Base-by-base conservation (phyloP, 2,888 invertebrate species). In the Pseudanteris insignis region DNA sequence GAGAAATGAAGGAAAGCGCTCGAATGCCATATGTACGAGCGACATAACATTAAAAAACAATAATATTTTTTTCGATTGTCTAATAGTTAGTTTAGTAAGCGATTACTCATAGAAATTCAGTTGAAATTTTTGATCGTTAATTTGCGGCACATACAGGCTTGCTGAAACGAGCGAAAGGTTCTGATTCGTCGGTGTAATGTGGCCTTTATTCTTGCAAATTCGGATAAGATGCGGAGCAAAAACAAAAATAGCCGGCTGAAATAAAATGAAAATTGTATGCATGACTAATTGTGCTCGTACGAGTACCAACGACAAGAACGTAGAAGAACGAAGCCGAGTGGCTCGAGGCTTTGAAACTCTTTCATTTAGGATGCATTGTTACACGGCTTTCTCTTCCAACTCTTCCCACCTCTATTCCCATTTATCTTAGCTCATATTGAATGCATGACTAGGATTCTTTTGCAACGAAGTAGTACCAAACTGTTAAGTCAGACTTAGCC, bases 331-430 rank as follows among this genome's bases (percentile, higher is more conserved):
- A 65, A 67, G 64, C 67, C 64, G 60, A 67, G 64, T 66, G 61
- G 68, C 70, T 68, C 58, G 59, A 60, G 69, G 71, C 69, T 50
- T 63, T 60, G 53, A 67, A 68, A 70, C 70, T 70, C 73, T 75
- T 73, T 75, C 73, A 75, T 75, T 69, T 70, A 67, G 65, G 65
- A 69, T 63, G 67, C 64, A 73, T 71, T 71, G 70, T 70, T 70
- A 68, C 65, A 43, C 51, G 41, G 48, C 54, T 33, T 54, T 60
- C 53, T 53, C 50, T 62, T 62, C 43, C 51, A 41, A 54, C 51
- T 38, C 41, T 60, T 38, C 50, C 34, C 55, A 47, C 29, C 41
- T 38, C 64, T 53, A 61, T 50, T 48, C 57, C 57, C 53, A 57
- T 61, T 61, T 53, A 57, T 29, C 41, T 44, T 54, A 50, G 54